Conservation (phyloP, 2,888 invertebrate genomes). For the Kryphioiulus occultus region DNA sequence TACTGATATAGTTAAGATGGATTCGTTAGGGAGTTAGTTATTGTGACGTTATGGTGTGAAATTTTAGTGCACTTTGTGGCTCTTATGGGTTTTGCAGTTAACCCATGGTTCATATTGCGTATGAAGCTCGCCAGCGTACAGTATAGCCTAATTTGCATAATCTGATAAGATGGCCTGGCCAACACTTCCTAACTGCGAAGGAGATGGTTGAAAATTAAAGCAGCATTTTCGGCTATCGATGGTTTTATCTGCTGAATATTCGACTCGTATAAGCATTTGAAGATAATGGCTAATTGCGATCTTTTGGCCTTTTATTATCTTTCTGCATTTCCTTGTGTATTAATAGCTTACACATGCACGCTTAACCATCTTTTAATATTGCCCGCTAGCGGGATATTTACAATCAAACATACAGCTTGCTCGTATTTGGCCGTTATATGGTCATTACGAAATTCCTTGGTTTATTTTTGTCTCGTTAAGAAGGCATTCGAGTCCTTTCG, state of each 20-base stretch:
- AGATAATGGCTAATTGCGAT: background rate
- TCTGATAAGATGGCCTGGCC: background rate
- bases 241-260: background rate
- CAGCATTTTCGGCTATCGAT: background rate
- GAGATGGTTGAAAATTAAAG: background rate
- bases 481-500: background rate
- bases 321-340: background rate
- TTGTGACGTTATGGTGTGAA: background rate
- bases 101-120: background rate
- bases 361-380: background rate
- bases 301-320: conserved; percentile 18
- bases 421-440: background rate
- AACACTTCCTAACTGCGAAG: conserved; percentile 4
- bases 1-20: no score
- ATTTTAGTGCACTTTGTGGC: background rate
- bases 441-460: background rate
- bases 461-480: background rate
- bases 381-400: background rate
- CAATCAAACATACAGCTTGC: background rate
- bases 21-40: no score
- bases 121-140: no score
- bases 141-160: background rate
- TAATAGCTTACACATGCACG: background rate
- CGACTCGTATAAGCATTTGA: background rate
- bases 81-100: background rate